Conservation (phyloP, 1,140 invertebrate species). For the Dryas iulia region DNA sequence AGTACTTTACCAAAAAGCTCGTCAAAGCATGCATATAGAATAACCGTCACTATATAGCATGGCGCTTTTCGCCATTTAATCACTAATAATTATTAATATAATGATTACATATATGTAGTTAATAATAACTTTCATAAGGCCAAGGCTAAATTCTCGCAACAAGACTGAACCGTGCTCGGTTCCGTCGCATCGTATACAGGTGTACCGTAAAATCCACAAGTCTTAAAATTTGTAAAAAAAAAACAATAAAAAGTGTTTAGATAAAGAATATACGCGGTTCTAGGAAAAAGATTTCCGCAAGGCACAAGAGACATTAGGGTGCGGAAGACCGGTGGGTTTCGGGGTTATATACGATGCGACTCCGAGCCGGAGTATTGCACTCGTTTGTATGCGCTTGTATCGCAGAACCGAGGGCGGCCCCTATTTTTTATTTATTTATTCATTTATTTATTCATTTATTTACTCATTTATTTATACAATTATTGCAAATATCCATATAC, state of each 20-base stretch:
- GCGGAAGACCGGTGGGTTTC: conserved; percentile 20
- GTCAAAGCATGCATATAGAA: conserved; percentile 80
- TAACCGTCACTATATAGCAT: conserved; percentile 74
- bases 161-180: conserved; percentile 66
- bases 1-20: conserved; percentile 80
- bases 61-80: conserved; percentile 60
- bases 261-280: conserved; percentile 23
- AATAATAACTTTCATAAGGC: conserved; percentile 78
- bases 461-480: conserved; percentile 30
- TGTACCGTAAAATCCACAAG: background rate
- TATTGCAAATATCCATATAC: conserved; percentile 69
- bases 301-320: conserved; percentile 66
- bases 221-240: conserved; percentile 23
- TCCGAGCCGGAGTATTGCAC: conserved; percentile 47
- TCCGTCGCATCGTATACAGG: conserved; percentile 57
- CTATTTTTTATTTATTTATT: too few species aligned
- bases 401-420: conserved; percentile 51
- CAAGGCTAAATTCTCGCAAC: conserved; percentile 80
- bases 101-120: conserved; percentile 64
- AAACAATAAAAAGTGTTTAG: conserved; percentile 13
- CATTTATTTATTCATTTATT: too few species aligned
- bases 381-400: conserved; percentile 26
- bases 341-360: conserved; percentile 37
- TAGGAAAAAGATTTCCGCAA: conserved; percentile 57
- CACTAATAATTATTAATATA: conserved; percentile 67